Conservation (phyloP, 2,113 vertebrate genomes). For the Macroglossus sobrinus region DNA sequence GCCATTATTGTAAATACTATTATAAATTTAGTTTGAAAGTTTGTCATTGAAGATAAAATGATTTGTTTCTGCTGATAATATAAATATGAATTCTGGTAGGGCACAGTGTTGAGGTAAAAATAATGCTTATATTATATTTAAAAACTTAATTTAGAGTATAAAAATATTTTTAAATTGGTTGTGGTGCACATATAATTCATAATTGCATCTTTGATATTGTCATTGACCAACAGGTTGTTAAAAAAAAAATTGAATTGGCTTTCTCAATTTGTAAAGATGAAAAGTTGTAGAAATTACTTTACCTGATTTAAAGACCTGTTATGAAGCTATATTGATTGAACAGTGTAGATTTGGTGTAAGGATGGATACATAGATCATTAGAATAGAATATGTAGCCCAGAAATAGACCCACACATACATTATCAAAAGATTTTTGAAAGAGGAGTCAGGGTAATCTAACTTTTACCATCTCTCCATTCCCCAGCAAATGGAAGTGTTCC, state of each 20-base stretch:
- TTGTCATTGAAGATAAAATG: neutral
- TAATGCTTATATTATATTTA: neutral
- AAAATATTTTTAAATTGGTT: neutral
- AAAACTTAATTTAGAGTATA: neutral
- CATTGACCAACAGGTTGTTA: neutral
- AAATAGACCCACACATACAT: neutral
- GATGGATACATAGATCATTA: neutral
- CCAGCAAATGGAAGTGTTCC: neutral
- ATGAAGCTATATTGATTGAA: neutral
- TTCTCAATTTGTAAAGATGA: neutral
- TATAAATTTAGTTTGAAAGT: neutral
- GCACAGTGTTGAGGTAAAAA: neutral
- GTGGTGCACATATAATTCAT: neutral
- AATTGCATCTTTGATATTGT: neutral
- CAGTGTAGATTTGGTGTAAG: neutral
- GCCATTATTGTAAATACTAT: neutral
- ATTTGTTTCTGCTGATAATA: neutral
- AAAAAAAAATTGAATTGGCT: neutral
- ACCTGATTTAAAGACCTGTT: neutral
- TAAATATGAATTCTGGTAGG: neutral
- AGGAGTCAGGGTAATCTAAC: neutral
- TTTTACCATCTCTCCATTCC: neutral
- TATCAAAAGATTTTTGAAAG: neutral
- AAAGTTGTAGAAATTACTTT: neutral
- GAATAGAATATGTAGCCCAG: neutral